Base-by-base conservation (phyloP, 2,797 vertebrate species). In the Pseudopleuronectes americanus region DNA sequence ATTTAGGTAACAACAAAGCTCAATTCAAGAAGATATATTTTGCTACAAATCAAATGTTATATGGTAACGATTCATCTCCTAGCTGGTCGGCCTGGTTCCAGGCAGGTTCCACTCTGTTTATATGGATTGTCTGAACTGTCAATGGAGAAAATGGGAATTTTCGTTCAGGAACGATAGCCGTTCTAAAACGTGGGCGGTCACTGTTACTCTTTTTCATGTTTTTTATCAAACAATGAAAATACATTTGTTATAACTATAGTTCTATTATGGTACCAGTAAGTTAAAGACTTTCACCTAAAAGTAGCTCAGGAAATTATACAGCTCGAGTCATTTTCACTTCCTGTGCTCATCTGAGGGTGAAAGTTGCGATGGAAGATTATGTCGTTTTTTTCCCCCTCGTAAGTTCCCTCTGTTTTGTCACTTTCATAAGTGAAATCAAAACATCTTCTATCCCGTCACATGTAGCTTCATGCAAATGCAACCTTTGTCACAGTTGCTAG, bases 361-460 rank as follows among this genome's bases (percentile, higher is more conserved):
- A 56, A 62, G 54, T 22, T 7, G 16, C 2, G 4, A 33, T 31
- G 57, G 59, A 57, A 48, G 12, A 19, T 60, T 4, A 38, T 52
- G 38, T 51, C 14, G 38, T 10, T 75, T 67, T 48, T 69, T 77
- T 69, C 63, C 64, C 49, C 5, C 38, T 28, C 4, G 22, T 54
- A 41, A 28, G 19, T 49, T 64, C 51, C 60, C 59, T 38, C 26
- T 45, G 13, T 49, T 45, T 38, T 86, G 31, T 79, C 49, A 71
- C 31, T 74, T 70, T 83, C 69, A 57, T 17, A 54, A 23, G 28
- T 23, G 2, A 73, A 80, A 65, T 69, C 79, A 52, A 76, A 67
- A 28, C 49, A 3, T 21, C 2, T 12, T 52, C 33, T 10, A 8
- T 3, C 14, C 43, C 21, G 9, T 65, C 47, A 21, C 19, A 59